Evolutionary conservation across 2,888 invertebrate genomes (phyloP).

Genomic region (Tachina grossa): DNA sequence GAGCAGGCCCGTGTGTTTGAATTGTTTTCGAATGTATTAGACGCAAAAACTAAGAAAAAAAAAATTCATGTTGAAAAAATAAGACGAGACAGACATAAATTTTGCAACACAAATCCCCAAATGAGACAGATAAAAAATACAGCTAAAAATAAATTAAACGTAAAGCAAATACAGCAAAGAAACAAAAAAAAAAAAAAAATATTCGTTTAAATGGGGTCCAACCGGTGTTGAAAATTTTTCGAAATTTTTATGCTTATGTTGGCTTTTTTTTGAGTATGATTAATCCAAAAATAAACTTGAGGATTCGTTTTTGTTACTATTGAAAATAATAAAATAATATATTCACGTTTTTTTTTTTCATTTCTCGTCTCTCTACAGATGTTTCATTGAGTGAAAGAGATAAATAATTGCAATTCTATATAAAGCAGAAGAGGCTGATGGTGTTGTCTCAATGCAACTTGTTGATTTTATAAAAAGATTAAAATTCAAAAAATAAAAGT

Average conservation of each 20-base stretch:
- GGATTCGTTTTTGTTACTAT: constrained; percentile 30
- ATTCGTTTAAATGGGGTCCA: constrained; percentile 48
- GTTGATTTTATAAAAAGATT: constrained; percentile 44
- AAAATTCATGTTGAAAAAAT: constrained; percentile 17
- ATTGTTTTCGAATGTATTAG: constrained; percentile 27
- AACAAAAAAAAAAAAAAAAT: constrained; percentile 5
- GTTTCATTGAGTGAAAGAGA: constrained; percentile 16
- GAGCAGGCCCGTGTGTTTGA: constrained; percentile 1
- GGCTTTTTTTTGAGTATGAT: constrained; percentile 13
- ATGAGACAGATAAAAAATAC: constrained; percentile 60
- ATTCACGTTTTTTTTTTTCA: background rate
- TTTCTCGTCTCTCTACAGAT: constrained; percentile 28
- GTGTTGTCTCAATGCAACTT: constrained; percentile 42
- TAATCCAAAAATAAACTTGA: constrained; percentile 60
- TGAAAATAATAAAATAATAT: background rate
- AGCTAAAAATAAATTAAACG: constrained; percentile 62
- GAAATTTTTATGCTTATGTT: constrained; percentile 12
- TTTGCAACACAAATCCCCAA: constrained; percentile 66
- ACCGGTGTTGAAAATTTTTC: constrained; percentile 47
- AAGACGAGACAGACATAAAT: constrained; percentile 53
- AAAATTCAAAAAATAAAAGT: background rate
- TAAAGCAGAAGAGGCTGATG: background rate
- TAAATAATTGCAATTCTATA: background rate
- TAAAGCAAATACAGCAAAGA: constrained; percentile 25
- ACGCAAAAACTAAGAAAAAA: background rate